Percentiles rank a stretch among this genome's conserved stretches.
Evolutionary conservation across 2,113 vertebrate species (phyloP).

Genomic region (Aviceda subcristata): DNA sequence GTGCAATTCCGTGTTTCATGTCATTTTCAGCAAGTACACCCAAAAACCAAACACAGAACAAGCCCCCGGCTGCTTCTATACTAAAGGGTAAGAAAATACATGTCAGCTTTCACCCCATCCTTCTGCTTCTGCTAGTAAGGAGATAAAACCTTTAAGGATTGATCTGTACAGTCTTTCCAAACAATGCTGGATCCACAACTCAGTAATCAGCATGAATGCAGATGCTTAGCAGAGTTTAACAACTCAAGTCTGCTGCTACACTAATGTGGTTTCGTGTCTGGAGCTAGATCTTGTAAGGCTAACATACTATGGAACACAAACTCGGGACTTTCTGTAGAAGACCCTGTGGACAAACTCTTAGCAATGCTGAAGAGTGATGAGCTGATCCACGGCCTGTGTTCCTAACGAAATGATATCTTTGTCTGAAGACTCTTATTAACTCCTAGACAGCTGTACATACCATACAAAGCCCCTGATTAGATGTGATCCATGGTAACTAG

Average conservation of each 20-base stretch:
- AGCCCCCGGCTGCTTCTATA: background rate
- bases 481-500: background rate
- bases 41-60: background rate
- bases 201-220: background rate
- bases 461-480: background rate
- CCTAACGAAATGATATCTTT: background rate
- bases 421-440: background rate
- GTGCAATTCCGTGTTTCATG: background rate
- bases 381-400: background rate
- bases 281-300: background rate
- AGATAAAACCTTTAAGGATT: background rate
- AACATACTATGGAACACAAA: background rate
- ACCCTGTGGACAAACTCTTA: background rate
- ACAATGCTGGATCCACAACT: background rate
- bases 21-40: background rate
- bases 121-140: background rate
- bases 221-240: background rate
- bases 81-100: background rate
- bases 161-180: background rate
- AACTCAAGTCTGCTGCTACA: background rate
- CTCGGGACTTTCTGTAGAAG: background rate
- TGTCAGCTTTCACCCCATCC: background rate
- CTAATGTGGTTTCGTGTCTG: background rate
- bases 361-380: background rate
- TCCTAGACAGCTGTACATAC: background rate